phyloP scores from a whole-genome alignment of 2,797 vertebrate species.

The Falco novaeseelandiae region DNA sequence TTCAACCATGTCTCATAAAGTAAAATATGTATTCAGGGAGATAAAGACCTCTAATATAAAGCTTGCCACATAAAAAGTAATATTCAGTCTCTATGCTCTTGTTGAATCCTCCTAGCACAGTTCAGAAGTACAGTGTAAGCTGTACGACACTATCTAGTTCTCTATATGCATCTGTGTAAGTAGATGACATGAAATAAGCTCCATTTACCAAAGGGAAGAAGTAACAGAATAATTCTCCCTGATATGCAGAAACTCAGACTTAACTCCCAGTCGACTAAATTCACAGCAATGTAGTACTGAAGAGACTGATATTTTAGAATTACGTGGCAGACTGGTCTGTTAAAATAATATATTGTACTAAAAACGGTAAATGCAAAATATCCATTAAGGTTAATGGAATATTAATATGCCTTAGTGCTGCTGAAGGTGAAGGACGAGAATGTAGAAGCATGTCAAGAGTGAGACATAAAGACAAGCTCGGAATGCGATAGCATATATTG shows the following conservation, averaged over 20 bases:
- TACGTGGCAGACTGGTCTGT: neutral
- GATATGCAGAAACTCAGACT: neutral
- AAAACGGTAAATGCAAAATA: neutral
- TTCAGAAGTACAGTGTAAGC: neutral
- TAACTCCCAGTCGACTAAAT: neutral
- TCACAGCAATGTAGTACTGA: neutral
- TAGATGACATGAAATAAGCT: neutral
- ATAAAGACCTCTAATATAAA: neutral
- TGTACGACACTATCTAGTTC: neutral
- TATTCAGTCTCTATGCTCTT: neutral
- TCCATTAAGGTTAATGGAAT: neutral
- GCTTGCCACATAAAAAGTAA: neutral
- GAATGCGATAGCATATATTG: neutral
- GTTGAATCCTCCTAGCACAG: neutral
- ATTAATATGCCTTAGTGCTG: neutral
- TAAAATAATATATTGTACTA: neutral
- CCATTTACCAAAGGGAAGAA: slow-evolving; percentile 1
- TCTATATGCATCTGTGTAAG: neutral
- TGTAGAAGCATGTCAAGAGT: neutral
- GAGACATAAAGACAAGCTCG: neutral
- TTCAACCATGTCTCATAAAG: neutral
- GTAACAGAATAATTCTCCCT: neutral
- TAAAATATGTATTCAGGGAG: neutral
- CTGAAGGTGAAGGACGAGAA: neutral
- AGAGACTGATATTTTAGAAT: neutral